phyloP scores from a whole-genome alignment of 2,888 invertebrate genomes.

The Argyresthia goedartella region DNA sequence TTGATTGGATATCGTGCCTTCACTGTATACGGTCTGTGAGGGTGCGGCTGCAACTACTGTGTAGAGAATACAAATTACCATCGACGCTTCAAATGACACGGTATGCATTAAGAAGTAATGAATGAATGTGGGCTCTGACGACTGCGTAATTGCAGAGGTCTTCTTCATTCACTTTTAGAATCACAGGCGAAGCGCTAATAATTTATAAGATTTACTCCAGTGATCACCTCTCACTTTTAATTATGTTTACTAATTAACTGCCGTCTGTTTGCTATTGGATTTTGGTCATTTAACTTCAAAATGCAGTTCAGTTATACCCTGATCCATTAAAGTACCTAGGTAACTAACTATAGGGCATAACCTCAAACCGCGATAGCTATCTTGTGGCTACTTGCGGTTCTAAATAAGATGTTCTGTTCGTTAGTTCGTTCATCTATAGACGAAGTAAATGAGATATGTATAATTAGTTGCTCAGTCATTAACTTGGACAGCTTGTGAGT shows the following conservation, averaged over 20 bases:
- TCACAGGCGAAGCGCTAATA: too few species aligned
- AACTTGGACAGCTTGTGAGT: too few species aligned
- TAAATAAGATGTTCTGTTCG: too few species aligned
- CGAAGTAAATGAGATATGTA: too few species aligned
- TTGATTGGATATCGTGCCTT: slow-evolving; percentile 4
- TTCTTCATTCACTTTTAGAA: not conserved
- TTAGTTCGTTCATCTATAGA: too few species aligned
- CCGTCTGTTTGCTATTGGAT: too few species aligned
- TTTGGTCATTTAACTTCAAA: not conserved
- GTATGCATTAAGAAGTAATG: not conserved
- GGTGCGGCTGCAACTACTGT: slow-evolving; percentile 1
- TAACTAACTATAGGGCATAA: not conserved
- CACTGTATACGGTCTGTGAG: slow-evolving; percentile 1
- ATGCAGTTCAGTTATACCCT: not conserved
- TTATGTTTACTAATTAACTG: too few species aligned
- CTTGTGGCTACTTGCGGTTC: not conserved
- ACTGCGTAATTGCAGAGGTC: not conserved
- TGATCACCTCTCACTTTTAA: not conserved
- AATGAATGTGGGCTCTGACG: not conserved
- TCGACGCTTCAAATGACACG: not conserved
- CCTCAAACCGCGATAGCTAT: not conserved
- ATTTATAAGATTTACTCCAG: not conserved
- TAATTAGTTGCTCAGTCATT: too few species aligned
- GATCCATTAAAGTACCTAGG: not conserved
- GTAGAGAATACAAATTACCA: not conserved